A percentile compares a stretch with the other conserved stretches of the same genome.
phyloP scores from a whole-genome alignment of 2,113 vertebrate genomes.

The Theristicus caerulescens region DNA sequence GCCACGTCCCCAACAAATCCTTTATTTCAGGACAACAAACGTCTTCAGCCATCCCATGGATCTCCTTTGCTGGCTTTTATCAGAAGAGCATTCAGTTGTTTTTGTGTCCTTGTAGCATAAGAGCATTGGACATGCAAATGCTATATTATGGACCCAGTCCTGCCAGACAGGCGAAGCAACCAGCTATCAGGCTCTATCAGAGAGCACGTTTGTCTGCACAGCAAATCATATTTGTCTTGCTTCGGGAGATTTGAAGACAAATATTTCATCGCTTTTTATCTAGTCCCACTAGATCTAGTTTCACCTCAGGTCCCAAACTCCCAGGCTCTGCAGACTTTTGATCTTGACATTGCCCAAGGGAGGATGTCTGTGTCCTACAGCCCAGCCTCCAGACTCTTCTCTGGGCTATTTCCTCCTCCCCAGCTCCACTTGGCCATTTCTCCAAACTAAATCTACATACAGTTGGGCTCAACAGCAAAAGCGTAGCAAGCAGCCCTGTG shows the following conservation, averaged over 20 bases:
- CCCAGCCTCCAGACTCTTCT: not conserved
- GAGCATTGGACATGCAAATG: fast-evolving
- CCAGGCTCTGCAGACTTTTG: not conserved
- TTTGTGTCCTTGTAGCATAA: not conserved
- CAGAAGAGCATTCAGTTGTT: not conserved
- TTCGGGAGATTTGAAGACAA: not conserved
- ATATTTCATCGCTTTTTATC: not conserved
- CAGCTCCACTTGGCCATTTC: not conserved
- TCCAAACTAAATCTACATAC: not conserved
- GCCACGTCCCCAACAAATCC: not conserved
- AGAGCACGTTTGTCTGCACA: not conserved
- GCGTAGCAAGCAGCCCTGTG: not conserved
- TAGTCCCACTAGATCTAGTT: not conserved
- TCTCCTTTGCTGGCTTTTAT: not conserved
- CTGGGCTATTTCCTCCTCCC: not conserved
- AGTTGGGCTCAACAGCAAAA: not conserved
- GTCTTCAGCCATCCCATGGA: not conserved
- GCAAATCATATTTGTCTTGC: not conserved
- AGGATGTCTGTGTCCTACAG: not conserved
- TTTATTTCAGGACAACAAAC: not conserved
- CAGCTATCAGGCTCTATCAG: not conserved
- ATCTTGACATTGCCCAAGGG: not conserved
- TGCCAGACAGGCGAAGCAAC: not conserved
- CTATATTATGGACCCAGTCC: not conserved
- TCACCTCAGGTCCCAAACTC: not conserved